Evolutionary conservation across 2,888 invertebrate genomes (phyloP), one percentile per base, ranked within the genome.

Genomic region (Torymus auratus): DNA sequence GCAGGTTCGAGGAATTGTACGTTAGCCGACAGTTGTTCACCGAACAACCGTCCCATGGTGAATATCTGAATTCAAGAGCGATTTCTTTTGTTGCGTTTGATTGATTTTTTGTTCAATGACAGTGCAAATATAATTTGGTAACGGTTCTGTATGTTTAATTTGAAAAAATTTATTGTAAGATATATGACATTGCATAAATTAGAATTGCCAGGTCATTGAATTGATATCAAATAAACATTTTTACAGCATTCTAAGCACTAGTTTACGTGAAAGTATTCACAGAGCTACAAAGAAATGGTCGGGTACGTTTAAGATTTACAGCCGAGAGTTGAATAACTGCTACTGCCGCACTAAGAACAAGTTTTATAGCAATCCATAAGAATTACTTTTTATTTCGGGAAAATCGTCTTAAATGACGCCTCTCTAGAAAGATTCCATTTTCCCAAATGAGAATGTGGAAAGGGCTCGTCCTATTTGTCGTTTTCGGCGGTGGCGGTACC

Each of bases 11-110:
- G 12, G 92, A 91, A 4, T 93, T 87, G 80, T 94, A 94, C 12
- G 93, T 93, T 83, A 95, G 91, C 78, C 91, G 85, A 86, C 95
- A 95, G 86, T 95, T 94, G 15, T 91, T 91, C 0, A 94, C 94
- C 69, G 93, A 92, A 87, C 95, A 95, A 20, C 89, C 87, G 50
- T 90, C 89, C 86, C 94, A 92, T 0, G 94, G 93, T 82, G 94
- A 92, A 73, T 88, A 89, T 60, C 93, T 93, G 87, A 80, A 14
- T n/a, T 55, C 11, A 68, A 67, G 2, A 10, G 13, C 20, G 20
- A 10, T 68, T 28, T 68, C 7, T 41, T 41, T 7, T 41, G 5
- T 7, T 41, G 5, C 7, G 7, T 41, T 41, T 41, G 5, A 7
- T 41, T 41, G 1, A 7, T 41, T 1, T 41, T 7, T 41, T 41